These are phyloP conservation scores for Lasioglossum leucozonium DNA, from an alignment of 2,888 invertebrate species.

Conservation along the genomic window DNA sequence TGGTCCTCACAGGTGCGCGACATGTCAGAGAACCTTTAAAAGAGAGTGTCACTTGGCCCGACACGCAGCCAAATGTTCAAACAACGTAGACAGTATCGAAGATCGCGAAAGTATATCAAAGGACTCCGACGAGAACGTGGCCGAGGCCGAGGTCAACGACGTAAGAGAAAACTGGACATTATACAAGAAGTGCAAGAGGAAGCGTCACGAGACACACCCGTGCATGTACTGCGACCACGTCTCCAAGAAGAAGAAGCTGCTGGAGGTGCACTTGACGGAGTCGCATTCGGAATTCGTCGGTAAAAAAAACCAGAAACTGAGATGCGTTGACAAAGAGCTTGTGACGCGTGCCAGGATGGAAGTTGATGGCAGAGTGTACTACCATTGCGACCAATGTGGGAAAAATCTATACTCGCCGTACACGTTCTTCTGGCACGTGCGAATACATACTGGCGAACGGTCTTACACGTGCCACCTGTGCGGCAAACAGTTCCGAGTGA, in stretches of 20 bases:
- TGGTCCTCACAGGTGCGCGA: slow-evolving; percentile 44
- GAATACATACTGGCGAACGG: slow-evolving; percentile 89
- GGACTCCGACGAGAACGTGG: not conserved
- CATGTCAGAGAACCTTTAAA: slow-evolving; percentile 62
- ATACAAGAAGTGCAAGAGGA: slow-evolving; percentile 21
- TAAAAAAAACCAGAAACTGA: slow-evolving; percentile 51
- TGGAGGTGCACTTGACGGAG: slow-evolving; percentile 67
- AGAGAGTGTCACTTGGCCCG: slow-evolving; percentile 49
- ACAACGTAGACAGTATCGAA: not conserved
- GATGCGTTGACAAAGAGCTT: slow-evolving; percentile 80
- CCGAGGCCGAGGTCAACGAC: not conserved
- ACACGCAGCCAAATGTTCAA: slow-evolving; percentile 40
- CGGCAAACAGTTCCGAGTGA: slow-evolving; percentile 89
- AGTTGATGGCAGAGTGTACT: slow-evolving; percentile 86
- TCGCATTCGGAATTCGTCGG: slow-evolving; percentile 65
- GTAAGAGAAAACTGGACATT: not conserved
- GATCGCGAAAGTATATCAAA: not conserved
- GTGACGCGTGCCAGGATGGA: slow-evolving; percentile 79
- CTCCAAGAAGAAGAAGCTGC: slow-evolving; percentile 64
- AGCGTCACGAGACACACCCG: slow-evolving; percentile 49
- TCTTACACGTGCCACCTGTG: slow-evolving; percentile 89
- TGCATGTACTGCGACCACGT: slow-evolving; percentile 74
- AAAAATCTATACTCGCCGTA: slow-evolving; percentile 87
- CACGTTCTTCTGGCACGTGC: slow-evolving; percentile 87
- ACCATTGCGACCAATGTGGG: slow-evolving; percentile 87